Conservation (phyloP, 2,888 invertebrate genomes). For the Himalopsyche anomala region DNA sequence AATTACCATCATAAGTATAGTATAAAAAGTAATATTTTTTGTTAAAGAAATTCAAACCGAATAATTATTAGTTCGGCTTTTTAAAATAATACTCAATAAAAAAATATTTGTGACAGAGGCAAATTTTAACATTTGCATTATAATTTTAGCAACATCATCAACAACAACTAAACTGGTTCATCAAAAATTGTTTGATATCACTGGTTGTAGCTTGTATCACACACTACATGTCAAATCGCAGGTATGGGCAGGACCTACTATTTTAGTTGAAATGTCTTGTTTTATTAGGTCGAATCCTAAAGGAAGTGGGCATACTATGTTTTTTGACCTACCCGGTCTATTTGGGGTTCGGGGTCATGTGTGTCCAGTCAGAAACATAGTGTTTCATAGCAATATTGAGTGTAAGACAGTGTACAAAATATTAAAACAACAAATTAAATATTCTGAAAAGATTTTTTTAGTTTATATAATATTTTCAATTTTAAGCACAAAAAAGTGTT, state of each 20-base stretch:
- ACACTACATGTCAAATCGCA: constrained; percentile 27
- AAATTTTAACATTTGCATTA: too few relatives aligned
- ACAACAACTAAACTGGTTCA: not conserved
- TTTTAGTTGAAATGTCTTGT: constrained; percentile 39
- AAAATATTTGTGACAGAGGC: too few relatives aligned
- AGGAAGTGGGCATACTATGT: constrained; percentile 22
- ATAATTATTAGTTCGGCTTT: too few relatives aligned
- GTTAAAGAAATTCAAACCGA: too few relatives aligned
- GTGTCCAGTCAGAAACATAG: not conserved
- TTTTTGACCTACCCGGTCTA: constrained; percentile 21
- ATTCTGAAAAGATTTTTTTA: not conserved
- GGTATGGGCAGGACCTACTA: constrained; percentile 30
- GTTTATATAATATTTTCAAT: too few relatives aligned
- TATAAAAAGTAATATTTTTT: too few relatives aligned
- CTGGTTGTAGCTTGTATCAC: constrained; percentile 29
- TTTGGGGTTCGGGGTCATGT: constrained; percentile 11
- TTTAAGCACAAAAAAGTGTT: too few relatives aligned
- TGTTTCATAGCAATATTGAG: not conserved
- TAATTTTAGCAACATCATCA: too few relatives aligned
- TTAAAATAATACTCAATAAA: too few relatives aligned
- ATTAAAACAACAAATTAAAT: not conserved
- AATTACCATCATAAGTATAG: too few relatives aligned
- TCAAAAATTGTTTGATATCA: not conserved
- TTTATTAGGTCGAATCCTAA: constrained; percentile 35
- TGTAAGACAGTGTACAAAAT: too few relatives aligned